Base-by-base conservation (phyloP, 2,888 invertebrate genomes). In the Liposcelis brunnea region DNA sequence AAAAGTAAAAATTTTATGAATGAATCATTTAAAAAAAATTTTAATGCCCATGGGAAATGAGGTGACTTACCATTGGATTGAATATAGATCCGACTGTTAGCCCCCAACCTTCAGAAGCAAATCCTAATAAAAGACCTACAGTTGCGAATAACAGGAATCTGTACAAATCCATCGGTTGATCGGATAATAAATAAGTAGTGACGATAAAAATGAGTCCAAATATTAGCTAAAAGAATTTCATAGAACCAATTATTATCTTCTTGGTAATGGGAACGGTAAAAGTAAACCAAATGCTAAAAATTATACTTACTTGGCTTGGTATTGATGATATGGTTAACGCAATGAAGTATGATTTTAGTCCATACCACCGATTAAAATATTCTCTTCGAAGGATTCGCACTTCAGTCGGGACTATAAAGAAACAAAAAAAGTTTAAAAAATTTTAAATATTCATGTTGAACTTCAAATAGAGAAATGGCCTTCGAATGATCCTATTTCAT, bases 91-190 rank as follows among this genome's bases (percentile, higher is more conserved):
- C 82, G 18, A 84, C 74, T 1, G 75, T 66, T 2, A 81, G 64
- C 0, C 83, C 84, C 1, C 81, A 64, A 1, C 80, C 79, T 64
- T 84, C 83, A 2, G 82, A 79, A 45, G 78, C 77, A 4, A 80
- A 55, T 0, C 72, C 74, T 0, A 74, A 68, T 45, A 76, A 61
- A 1, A 77, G 58, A 1, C 73, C 71, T 48, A 74, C 63, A 1
- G 63, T 57, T 1, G 69, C 46, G 54, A 80, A 81, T 59, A 70
- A 66, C 5, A 66, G 49, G 54, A 75, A 74, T 31, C 83, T 65
- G 11, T 70, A 56, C 54, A 67, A 62, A 54, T 82, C 80, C 51
- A 75, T 54, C 1, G 82, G 72, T 58, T 84, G 83, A 10, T 74
- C 74, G 0, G 81, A 66, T 67, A 75, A 65, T 2, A 66, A 31